These are phyloP conservation scores for Percina caprodes DNA, from an alignment of 2,113 vertebrate species.

Conservation along the genomic window DNA sequence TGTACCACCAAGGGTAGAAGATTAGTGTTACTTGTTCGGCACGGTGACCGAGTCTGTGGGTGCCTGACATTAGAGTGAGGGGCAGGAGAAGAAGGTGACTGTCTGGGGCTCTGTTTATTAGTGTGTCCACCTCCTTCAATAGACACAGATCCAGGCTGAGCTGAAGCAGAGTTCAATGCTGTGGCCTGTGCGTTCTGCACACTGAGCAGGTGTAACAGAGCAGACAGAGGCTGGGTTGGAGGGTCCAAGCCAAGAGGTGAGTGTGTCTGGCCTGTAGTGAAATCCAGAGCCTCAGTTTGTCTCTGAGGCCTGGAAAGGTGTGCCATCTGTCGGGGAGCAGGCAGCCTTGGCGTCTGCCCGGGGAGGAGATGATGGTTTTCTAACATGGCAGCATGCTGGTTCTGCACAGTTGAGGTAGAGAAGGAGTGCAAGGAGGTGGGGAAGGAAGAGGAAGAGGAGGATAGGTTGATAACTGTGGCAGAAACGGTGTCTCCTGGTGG, in stretches of 20 bases:
- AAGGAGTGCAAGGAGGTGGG: conserved; percentile 57
- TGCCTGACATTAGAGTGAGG: conserved; percentile 53
- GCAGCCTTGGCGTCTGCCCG: conserved; percentile 55
- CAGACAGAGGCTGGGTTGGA: conserved; percentile 83
- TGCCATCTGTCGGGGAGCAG: conserved; percentile 53
- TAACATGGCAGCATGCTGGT: conserved; percentile 56
- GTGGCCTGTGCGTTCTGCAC: conserved; percentile 78
- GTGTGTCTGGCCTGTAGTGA: conserved; percentile 69
- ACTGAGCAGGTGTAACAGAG: conserved; percentile 83
- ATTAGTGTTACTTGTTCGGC: conserved; percentile 69
- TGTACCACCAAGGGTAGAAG: conserved; percentile 25
- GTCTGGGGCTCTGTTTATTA: conserved; percentile 66
- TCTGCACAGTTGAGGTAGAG: conserved; percentile 80
- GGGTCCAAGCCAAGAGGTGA: conserved; percentile 71
- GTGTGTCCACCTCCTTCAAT: conserved; percentile 63
- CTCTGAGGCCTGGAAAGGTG: conserved; percentile 63
- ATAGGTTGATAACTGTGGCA: conserved; percentile 75
- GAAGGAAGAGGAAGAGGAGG: conserved; percentile 62
- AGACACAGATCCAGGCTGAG: conserved; percentile 49
- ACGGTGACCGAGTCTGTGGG: conserved; percentile 51
- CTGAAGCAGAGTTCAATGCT: conserved; percentile 49
- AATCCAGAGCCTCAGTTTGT: conserved; percentile 73
- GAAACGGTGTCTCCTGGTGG: conserved; percentile 61
- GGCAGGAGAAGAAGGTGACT: conserved; percentile 52
- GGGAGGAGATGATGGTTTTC: conserved; percentile 66